A percentile compares a stretch with the other conserved stretches of the same genome.
Conservation (phyloP, 2,113 vertebrate species). For the Chauna torquata region DNA sequence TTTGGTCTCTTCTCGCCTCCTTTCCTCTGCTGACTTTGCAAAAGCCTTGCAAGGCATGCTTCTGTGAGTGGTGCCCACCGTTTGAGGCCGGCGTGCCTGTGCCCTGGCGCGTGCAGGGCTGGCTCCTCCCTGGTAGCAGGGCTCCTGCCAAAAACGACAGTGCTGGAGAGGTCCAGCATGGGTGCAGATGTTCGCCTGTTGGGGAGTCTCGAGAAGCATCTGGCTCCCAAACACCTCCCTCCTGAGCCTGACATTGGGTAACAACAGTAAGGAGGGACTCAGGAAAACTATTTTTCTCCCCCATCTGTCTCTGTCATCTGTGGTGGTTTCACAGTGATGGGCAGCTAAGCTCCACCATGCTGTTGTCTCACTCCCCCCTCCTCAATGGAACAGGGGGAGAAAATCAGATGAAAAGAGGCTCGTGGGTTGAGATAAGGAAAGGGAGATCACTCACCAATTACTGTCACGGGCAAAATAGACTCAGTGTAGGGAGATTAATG, state of each 20-base stretch:
- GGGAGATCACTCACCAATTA: neutral
- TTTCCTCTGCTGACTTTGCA: neutral
- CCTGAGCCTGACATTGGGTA: neutral
- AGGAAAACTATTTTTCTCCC: neutral
- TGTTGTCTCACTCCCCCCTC: neutral
- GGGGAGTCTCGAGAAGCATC: neutral
- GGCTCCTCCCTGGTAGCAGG: neutral
- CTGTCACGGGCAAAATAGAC: neutral
- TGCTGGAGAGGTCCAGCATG: neutral
- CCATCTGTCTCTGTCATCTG: neutral
- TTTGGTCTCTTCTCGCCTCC: neutral
- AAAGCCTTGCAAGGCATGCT: fast-evolving
- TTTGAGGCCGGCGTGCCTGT: neutral
- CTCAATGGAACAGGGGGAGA: neutral
- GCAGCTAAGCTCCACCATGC: neutral
- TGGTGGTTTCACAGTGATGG: neutral
- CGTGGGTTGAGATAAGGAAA: neutral
- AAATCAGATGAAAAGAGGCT: neutral
- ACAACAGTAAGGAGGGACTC: neutral
- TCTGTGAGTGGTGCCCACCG: neutral
- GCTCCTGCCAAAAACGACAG: neutral
- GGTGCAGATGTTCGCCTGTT: neutral
- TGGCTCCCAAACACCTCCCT: neutral
- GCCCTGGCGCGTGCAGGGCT: neutral
- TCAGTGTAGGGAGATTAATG: neutral